Evolutionary conservation across 2,113 vertebrate genomes (phyloP), one percentile per base, ranked within the genome.

Genomic region (Corythornis madagascariensis): DNA sequence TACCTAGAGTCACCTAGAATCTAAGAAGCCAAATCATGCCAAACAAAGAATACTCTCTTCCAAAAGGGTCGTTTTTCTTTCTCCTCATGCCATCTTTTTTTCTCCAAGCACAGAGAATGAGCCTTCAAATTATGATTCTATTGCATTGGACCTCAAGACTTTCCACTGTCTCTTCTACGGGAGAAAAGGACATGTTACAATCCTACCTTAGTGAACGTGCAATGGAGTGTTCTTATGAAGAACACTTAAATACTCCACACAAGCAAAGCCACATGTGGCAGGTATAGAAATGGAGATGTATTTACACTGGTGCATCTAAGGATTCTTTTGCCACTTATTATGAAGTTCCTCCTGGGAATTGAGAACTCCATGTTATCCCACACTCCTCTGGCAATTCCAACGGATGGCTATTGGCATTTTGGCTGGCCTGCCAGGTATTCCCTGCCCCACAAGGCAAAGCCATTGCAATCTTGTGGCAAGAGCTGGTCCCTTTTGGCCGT

Each of bases 401-500:
- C 76, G 71, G 2, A 67, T 0, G 13, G 25, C 10, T 11, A 56
- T 0, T 16, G 40, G 16, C 48, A n/a, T 63, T 89, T n/a, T 42
- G 80, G 50, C 55, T 70, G 52, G 66, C 40, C 48, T 86, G 57
- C 76, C 35, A 59, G 65, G 38, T 26, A 45, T 17, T 45, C 48
- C 25, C 1, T 24, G 61, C 40, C 75, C 71, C 64, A 94, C 25
- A 73, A 83, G 90, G 91, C 91, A 92, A 95, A 89, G 86, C 72
- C 71, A 88, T 24, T 75, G 95, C 76, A 96, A 77, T 7, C 53
- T 93, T 93, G 84, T 43, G 86, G 94, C 91, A 97, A 97, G 97
- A 98, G 97, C 98, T 98, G 98, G 97, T 98, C 98, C 97, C 97
- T 97, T 94, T 95, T 96, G 53, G 89, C 96, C 93, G 78, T 95